These are phyloP conservation scores for Microchirus variegatus DNA, from an alignment of 2,797 vertebrate species.

Conservation along the genomic window DNA sequence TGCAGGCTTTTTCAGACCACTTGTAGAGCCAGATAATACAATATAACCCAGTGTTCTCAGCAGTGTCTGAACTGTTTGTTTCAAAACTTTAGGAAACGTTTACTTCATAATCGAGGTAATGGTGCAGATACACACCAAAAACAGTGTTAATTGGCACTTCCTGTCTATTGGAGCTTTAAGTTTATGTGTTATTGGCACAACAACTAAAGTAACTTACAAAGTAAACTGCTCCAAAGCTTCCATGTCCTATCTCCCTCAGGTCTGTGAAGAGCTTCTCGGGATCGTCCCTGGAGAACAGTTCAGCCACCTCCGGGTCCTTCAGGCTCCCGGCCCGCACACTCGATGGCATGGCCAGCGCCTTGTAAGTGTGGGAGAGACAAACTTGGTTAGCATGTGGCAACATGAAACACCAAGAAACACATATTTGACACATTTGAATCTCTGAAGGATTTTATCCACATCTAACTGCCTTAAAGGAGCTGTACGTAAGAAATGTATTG, in stretches of 20 bases:
- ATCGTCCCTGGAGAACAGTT: conserved; percentile 94
- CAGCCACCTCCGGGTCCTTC: conserved; percentile 96
- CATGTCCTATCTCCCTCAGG: conserved; percentile 93
- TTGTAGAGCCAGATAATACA: too few species aligned
- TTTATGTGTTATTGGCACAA: neutral
- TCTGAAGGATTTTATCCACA: neutral
- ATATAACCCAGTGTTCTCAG: too few species aligned
- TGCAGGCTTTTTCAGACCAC: too few species aligned
- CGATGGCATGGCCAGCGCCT: conserved; percentile 91
- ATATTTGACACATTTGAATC: neutral
- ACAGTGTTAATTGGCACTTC: too few species aligned
- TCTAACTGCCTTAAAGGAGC: neutral
- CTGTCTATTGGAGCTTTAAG: too few species aligned
- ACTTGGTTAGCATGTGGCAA: conserved; percentile 42
- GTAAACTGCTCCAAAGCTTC: conserved; percentile 94
- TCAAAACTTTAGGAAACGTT: too few species aligned
- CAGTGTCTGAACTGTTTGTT: too few species aligned
- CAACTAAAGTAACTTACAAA: conserved; percentile 82
- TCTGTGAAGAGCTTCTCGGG: conserved; percentile 95
- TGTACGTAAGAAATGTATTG: too few species aligned
- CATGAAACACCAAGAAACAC: conserved; percentile 7
- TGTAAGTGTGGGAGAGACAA: conserved; percentile 38
- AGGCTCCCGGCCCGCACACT: conserved; percentile 93
- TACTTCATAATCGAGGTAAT: too few species aligned
- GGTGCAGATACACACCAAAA: too few species aligned